Percentiles rank a stretch among this genome's conserved stretches.
These are phyloP conservation scores for Ciconia stormi DNA, from an alignment of 2,113 vertebrate genomes.

Conservation along the genomic window DNA sequence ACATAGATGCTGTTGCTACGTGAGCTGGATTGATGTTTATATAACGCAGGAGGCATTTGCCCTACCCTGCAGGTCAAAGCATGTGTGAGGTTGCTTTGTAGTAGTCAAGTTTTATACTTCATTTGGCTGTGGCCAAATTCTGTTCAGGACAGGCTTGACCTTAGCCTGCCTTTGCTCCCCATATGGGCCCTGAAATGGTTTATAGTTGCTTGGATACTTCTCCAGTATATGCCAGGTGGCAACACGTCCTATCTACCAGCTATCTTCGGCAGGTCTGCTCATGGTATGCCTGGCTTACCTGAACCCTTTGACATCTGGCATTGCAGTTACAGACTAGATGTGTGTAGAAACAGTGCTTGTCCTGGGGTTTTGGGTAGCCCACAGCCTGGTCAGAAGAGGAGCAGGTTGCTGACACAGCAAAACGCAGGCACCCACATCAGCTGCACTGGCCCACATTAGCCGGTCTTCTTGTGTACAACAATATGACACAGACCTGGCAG, in stretches of 20 bases:
- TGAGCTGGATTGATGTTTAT: background rate
- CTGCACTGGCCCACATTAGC: too few species aligned
- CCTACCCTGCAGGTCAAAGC: background rate
- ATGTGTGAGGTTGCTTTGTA: background rate
- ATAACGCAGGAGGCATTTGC: background rate
- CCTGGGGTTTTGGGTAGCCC: background rate
- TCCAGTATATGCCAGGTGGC: background rate
- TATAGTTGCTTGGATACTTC: background rate
- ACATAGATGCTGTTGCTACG: background rate
- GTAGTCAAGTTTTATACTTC: background rate
- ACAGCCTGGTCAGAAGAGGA: background rate
- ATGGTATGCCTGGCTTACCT: background rate
- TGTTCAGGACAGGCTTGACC: background rate
- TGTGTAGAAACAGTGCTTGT: background rate
- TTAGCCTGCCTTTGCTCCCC: background rate
- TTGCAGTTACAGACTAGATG: background rate
- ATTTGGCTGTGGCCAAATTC: background rate
- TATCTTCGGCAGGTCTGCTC: background rate
- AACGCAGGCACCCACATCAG: background rate
- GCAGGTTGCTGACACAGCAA: background rate
- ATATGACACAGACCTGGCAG: background rate
- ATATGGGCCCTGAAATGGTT: background rate
- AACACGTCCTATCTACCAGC: background rate
- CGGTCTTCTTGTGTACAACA: fast-evolving
- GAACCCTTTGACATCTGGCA: background rate